Percentiles rank a stretch among this genome's conserved stretches.
Evolutionary conservation across 2,888 invertebrate species (phyloP).

Genomic region (Onchidella celtica): DNA sequence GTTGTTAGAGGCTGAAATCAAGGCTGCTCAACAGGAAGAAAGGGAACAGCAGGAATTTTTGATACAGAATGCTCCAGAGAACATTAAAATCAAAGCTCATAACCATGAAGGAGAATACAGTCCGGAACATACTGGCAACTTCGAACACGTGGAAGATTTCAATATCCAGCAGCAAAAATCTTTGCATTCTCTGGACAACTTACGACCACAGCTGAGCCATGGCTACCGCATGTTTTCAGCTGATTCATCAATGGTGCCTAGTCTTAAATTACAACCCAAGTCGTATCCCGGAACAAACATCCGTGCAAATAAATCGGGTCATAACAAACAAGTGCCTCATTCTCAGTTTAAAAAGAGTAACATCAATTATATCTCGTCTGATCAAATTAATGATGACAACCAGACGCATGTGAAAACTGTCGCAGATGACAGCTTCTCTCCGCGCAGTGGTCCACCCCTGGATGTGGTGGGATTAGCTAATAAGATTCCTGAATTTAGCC

Average conservation of each 20-base stretch:
- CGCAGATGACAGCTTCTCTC: not conserved
- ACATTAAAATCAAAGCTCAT: slow-evolving; percentile 50
- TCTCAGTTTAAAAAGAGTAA: not conserved
- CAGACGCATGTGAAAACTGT: slow-evolving; percentile 25
- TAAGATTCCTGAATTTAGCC: slow-evolving; percentile 37
- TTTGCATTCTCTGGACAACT: slow-evolving; percentile 11
- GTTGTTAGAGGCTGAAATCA: slow-evolving; percentile 67
- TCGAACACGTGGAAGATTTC: not conserved
- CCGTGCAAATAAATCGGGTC: not conserved
- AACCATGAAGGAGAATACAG: slow-evolving; percentile 44
- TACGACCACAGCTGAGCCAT: not conserved
- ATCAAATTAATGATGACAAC: not conserved
- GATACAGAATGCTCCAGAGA: slow-evolving; percentile 53
- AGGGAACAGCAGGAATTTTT: slow-evolving; percentile 57
- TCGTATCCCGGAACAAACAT: not conserved
- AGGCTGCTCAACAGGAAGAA: slow-evolving; percentile 51
- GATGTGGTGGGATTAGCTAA: not conserved
- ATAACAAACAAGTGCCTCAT: slow-evolving; percentile 6
- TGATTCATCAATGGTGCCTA: not conserved
- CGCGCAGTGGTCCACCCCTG: not conserved
- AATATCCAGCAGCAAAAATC: not conserved
- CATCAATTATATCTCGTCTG: not conserved
- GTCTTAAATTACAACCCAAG: slow-evolving; percentile 23
- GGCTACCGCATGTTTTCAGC: not conserved
- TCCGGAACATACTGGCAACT: slow-evolving; percentile 39